A percentile compares a stretch with the other conserved stretches of the same genome.
Evolutionary conservation across 2,113 vertebrate species (phyloP).

Genomic region (Elgaria multicarinata): DNA sequence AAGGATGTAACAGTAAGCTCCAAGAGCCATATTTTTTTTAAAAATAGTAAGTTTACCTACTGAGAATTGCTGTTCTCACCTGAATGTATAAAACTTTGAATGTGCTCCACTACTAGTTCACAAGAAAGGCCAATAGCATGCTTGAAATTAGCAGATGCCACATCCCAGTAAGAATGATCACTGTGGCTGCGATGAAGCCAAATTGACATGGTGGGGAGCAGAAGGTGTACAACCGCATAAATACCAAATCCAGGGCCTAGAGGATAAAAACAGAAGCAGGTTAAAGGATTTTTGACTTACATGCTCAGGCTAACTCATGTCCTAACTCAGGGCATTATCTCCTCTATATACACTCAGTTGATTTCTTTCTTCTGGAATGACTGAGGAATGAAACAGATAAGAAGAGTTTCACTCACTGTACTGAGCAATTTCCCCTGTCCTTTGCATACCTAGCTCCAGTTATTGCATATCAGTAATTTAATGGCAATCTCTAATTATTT

Average conservation of each 20-base stretch:
- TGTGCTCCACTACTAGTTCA: constrained; percentile 96
- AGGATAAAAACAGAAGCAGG: constrained; percentile 8
- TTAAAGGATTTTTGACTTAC: constrained; percentile 21
- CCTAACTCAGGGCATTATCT: background rate
- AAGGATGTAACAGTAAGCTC: background rate
- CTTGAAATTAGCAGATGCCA: constrained; percentile 95
- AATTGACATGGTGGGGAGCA: constrained; percentile 95
- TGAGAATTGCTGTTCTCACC: constrained; percentile 70
- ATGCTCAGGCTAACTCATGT: background rate
- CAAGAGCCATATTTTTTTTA: background rate
- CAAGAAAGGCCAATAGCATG: constrained; percentile 96
- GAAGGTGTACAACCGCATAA: constrained; percentile 94
- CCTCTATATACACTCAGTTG: background rate
- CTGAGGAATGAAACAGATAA: background rate
- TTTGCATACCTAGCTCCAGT: background rate
- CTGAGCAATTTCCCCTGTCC: background rate
- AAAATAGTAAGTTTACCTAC: background rate
- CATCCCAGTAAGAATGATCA: constrained; percentile 95
- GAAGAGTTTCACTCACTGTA: background rate
- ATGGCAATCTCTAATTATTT: background rate
- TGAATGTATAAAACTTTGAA: constrained; percentile 93
- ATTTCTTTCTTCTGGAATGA: background rate
- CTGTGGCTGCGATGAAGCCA: constrained; percentile 95
- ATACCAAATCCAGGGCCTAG: constrained; percentile 96
- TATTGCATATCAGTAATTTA: background rate